A percentile compares a stretch with the other conserved stretches of the same genome.
Conservation (phyloP, 2,113 vertebrate genomes). For the Cyanoderma ruficeps region DNA sequence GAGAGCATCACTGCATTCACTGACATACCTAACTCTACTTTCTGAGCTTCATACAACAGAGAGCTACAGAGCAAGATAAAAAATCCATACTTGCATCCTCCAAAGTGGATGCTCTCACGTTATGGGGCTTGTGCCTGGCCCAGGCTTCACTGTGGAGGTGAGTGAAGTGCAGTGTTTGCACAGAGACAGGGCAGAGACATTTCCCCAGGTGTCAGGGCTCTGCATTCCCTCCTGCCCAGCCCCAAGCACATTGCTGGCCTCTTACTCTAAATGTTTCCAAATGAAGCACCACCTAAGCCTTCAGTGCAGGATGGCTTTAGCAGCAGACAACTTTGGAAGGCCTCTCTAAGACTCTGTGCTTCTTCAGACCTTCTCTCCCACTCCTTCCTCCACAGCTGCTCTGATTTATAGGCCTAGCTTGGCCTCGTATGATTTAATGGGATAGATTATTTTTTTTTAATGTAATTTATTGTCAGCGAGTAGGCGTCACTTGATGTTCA, state of each 20-base stretch:
- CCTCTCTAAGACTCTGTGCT: not conserved
- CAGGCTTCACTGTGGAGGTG: not conserved
- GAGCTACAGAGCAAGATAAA: not conserved
- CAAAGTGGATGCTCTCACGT: not conserved
- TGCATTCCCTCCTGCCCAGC: not conserved
- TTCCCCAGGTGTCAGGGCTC: not conserved
- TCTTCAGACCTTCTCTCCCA: not conserved
- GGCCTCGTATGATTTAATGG: not conserved
- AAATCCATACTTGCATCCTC: not conserved
- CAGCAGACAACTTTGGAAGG: not conserved
- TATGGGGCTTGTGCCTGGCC: not conserved
- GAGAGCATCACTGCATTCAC: not conserved
- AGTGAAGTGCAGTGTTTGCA: not conserved
- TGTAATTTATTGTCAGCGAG: not conserved
- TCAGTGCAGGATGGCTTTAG: not conserved
- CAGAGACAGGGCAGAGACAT: not conserved
- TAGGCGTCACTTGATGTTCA: not conserved
- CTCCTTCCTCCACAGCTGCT: not conserved
- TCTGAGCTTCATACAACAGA: not conserved
- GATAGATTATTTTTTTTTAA: not conserved
- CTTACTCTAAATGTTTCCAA: not conserved
- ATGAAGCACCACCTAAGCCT: not conserved
- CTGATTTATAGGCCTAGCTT: not conserved
- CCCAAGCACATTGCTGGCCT: not conserved
- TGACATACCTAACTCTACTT: rapidly evolving